A percentile compares a stretch with the other conserved stretches of the same genome.
These are phyloP conservation scores for Morpho achilles DNA, from an alignment of 2,888 invertebrate species.

Conservation along the genomic window DNA sequence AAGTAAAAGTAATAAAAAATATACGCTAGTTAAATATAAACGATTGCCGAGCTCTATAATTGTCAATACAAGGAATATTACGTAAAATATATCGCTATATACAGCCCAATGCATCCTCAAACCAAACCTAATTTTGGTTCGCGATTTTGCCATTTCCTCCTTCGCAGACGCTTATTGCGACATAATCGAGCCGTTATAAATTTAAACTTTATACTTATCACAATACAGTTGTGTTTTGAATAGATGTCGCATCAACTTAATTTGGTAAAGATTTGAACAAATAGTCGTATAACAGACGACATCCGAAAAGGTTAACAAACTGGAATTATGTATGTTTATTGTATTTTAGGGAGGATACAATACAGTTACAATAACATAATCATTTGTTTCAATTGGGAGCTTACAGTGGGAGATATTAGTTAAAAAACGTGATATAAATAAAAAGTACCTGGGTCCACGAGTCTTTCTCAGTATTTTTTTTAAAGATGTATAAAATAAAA, in stretches of 20 bases:
- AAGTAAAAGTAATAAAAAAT: too few relatives aligned
- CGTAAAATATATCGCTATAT: conserved; percentile 11
- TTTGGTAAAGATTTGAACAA: conserved; percentile 31
- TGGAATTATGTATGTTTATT: conserved; percentile 28
- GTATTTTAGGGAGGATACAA: conserved; percentile 19
- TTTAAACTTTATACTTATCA: conserved; percentile 11
- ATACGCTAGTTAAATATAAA: too few relatives aligned
- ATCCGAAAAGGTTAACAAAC: conserved; percentile 33
- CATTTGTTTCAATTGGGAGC: background rate
- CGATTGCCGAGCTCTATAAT: too few relatives aligned
- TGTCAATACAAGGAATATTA: conserved; percentile 6
- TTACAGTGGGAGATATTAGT: too few relatives aligned
- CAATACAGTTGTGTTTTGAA: conserved; percentile 17
- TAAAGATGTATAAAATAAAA: too few relatives aligned
- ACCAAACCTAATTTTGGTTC: conserved; percentile 36
- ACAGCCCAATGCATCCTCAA: conserved; percentile 29
- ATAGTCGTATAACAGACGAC: conserved; percentile 31
- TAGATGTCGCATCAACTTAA: conserved; percentile 14
- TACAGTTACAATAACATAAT: conserved; percentile 21
- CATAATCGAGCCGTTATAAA: background rate
- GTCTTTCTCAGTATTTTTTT: too few relatives aligned
- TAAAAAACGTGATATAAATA: too few relatives aligned
- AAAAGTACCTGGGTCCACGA: too few relatives aligned
- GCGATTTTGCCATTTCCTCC: conserved; percentile 33
- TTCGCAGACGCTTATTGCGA: conserved; percentile 27